Evolutionary conservation across 1,140 invertebrate genomes (phyloP).

Genomic region (Pseudomyrmex concolor): DNA sequence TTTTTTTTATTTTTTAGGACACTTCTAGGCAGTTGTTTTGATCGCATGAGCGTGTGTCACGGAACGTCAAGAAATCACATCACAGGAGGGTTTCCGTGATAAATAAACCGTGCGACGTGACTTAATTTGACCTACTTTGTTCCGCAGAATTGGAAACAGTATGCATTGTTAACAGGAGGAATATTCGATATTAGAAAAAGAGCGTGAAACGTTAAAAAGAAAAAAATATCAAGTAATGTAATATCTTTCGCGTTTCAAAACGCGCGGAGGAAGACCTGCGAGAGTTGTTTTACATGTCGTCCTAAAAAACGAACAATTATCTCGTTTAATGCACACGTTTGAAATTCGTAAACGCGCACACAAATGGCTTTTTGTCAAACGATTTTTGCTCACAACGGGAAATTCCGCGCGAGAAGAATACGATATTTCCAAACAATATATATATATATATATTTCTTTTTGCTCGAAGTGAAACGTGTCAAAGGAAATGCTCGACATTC

Average conservation of each 20-base stretch:
- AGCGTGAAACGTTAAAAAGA: neutral
- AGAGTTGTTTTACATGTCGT: neutral
- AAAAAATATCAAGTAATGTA: neutral
- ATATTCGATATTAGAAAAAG: no score
- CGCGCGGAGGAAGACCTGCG: neutral
- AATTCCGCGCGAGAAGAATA: slow-evolving; percentile 20
- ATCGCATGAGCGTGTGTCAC: neutral
- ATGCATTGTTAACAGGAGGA: neutral
- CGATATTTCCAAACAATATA: slow-evolving; percentile 10
- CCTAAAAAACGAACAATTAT: neutral
- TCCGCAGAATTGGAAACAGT: neutral
- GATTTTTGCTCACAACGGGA: slow-evolving; percentile 5
- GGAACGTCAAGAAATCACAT: slow-evolving; percentile 8
- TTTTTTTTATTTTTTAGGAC: no score
- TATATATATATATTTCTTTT: neutral
- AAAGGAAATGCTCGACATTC: slow-evolving; percentile 52
- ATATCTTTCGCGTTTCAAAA: neutral
- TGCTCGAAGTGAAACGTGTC: slow-evolving; percentile 19
- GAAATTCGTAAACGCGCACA: neutral
- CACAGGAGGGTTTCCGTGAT: neutral
- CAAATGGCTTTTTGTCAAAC: slow-evolving; percentile 38
- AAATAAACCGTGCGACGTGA: neutral
- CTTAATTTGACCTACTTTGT: slow-evolving; percentile 30
- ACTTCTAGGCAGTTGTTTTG: neutral
- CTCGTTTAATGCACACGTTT: slow-evolving; percentile 3